A percentile compares a stretch with the other conserved stretches of the same genome.
These are phyloP conservation scores for Drosophila melanica DNA, from an alignment of 1,140 invertebrate genomes.

Conservation along the genomic window DNA sequence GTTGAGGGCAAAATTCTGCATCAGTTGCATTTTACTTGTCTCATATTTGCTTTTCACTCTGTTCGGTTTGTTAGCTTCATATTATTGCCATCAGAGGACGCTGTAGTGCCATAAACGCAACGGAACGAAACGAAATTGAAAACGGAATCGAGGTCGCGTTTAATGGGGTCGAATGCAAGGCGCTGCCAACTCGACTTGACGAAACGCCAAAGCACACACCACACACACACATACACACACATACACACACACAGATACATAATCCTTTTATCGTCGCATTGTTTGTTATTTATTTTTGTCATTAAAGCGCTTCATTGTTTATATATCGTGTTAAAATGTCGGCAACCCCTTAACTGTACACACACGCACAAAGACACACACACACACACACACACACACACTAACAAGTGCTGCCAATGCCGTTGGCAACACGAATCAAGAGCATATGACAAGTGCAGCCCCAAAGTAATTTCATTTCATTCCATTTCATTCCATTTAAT, in stretches of 20 bases:
- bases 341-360: conserved; percentile 6
- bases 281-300: conserved; percentile 52
- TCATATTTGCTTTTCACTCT: conserved; percentile 81
- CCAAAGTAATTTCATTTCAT: conserved; percentile 36
- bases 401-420: conserved; percentile 13
- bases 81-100: conserved; percentile 55
- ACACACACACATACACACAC: conserved; percentile 7
- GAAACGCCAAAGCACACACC: conserved; percentile 9
- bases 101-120: conserved; percentile 1
- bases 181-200: conserved; percentile 48
- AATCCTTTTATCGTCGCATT: conserved; percentile 21
- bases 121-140: conserved; percentile 75
- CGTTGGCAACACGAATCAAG: conserved; percentile 23
- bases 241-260: neutral
- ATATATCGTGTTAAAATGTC: conserved; percentile 72
- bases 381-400: conserved; percentile 1
- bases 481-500: conserved; percentile 24
- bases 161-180: conserved; percentile 47
- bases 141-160: conserved; percentile 69
- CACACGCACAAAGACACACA: conserved; percentile 11
- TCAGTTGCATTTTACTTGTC: conserved; percentile 74
- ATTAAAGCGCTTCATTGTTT: conserved; percentile 63
- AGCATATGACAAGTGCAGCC: conserved; percentile 33
- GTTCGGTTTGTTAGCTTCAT: conserved; percentile 78
- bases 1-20: conserved; percentile 35